Evolutionary conservation across 2,888 invertebrate genomes (phyloP).

Genomic region (Fissipunctia ypsillon): DNA sequence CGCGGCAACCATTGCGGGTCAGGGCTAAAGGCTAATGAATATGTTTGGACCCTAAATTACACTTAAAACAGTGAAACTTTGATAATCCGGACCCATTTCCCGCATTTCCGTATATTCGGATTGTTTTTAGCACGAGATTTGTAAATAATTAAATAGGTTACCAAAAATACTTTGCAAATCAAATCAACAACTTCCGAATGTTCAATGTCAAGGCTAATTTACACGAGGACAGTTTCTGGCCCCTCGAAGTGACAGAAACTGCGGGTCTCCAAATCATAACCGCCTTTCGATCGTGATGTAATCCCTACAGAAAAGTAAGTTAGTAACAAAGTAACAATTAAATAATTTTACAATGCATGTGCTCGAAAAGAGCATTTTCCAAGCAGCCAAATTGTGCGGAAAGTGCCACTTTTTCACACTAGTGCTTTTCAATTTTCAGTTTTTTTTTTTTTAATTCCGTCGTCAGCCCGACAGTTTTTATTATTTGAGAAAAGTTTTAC

Average conservation of each 20-base stretch:
- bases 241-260: background rate
- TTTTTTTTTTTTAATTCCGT: too few relatives aligned
- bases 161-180: conserved; percentile 32
- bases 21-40: conserved; percentile 41
- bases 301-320: background rate
- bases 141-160: conserved; percentile 34
- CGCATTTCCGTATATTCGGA: conserved; percentile 23
- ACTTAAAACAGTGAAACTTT: conserved; percentile 43
- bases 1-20: conserved; percentile 13
- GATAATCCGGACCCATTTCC: conserved; percentile 20
- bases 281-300: background rate
- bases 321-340: background rate
- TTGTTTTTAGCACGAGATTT: conserved; percentile 39
- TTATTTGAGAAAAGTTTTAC: too few relatives aligned
- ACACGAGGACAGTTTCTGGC: background rate
- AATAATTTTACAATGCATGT: too few relatives aligned
- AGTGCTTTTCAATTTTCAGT: too few relatives aligned
- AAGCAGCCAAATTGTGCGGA: too few relatives aligned
- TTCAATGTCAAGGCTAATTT: conserved; percentile 33
- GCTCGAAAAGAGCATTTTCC: too few relatives aligned
- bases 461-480: too few relatives aligned
- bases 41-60: conserved; percentile 46
- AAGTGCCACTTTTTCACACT: too few relatives aligned
- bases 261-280: background rate
- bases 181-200: background rate